Evolutionary conservation across 2,113 vertebrate genomes (phyloP).

Genomic region (Motacilla alba): DNA sequence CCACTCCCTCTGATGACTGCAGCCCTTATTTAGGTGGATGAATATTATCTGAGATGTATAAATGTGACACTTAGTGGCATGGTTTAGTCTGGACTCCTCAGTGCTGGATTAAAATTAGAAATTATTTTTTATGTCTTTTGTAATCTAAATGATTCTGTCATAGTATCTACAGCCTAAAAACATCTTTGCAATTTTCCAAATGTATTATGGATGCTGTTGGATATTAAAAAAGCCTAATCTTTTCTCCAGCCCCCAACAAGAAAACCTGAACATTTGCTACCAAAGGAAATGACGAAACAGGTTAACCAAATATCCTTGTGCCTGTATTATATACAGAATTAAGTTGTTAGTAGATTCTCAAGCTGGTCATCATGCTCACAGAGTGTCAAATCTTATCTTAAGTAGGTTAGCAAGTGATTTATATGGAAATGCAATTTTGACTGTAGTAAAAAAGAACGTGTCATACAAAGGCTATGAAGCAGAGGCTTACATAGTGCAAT

Average conservation of each 20-base stretch:
- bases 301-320: background rate
- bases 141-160: background rate
- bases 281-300: background rate
- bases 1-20: background rate
- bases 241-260: fast-evolving
- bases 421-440: background rate
- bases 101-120: background rate
- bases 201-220: background rate
- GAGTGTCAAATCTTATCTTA: background rate
- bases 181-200: background rate
- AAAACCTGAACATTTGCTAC: background rate
- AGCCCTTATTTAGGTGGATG: background rate
- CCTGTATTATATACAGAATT: background rate
- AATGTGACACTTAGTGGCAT: background rate
- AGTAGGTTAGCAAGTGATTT: background rate
- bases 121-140: background rate
- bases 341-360: background rate
- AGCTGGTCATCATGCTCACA: background rate
- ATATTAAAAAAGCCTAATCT: background rate
- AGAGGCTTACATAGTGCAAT: background rate
- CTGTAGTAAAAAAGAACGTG: background rate
- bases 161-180: background rate
- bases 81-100: background rate
- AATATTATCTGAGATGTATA: background rate
- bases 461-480: background rate